phyloP scores from a whole-genome alignment of 23 tunicate species.

The Aplidium turbinatum region DNA sequence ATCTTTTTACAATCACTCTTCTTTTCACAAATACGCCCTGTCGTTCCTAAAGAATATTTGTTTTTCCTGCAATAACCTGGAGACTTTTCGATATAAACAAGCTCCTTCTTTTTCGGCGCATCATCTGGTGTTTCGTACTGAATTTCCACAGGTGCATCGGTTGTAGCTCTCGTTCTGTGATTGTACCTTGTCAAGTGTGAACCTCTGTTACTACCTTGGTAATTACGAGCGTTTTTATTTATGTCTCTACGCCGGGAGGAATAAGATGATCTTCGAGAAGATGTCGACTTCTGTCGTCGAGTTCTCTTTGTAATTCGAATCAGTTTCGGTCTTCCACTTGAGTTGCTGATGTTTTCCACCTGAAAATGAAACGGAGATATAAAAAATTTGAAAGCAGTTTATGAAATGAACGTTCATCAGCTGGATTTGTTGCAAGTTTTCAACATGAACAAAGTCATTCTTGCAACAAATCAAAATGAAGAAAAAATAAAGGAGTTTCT shows the following conservation, averaged over 20 bases:
- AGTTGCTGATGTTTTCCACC: conserved; percentile 33
- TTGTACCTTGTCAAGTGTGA: not conserved
- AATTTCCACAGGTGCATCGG: not conserved
- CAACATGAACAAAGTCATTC: too few relatives aligned
- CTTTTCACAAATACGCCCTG: conserved; percentile 71
- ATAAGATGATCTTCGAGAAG: too few relatives aligned
- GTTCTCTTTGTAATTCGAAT: conserved; percentile 13
- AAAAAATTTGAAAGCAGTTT: too few relatives aligned
- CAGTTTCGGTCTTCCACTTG: conserved; percentile 24
- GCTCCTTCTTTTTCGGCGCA: conserved; percentile 63
- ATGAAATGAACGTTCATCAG: too few relatives aligned
- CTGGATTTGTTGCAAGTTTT: too few relatives aligned
- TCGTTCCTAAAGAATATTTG: conserved; percentile 70
- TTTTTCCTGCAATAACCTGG: conserved; percentile 65
- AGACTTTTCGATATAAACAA: conserved; percentile 77
- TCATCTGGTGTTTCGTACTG: not conserved
- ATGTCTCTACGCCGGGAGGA: too few relatives aligned
- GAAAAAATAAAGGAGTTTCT: too few relatives aligned
- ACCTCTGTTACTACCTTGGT: not conserved
- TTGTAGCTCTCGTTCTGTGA: conserved; percentile 18
- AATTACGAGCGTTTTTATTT: too few relatives aligned
- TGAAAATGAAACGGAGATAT: too few relatives aligned
- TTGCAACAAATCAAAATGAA: too few relatives aligned
- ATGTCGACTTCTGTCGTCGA: not conserved
- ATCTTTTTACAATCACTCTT: conserved; percentile 56